These are phyloP conservation scores for Pantherophis vulpinus DNA, from an alignment of 2,797 vertebrate species.

Conservation along the genomic window DNA sequence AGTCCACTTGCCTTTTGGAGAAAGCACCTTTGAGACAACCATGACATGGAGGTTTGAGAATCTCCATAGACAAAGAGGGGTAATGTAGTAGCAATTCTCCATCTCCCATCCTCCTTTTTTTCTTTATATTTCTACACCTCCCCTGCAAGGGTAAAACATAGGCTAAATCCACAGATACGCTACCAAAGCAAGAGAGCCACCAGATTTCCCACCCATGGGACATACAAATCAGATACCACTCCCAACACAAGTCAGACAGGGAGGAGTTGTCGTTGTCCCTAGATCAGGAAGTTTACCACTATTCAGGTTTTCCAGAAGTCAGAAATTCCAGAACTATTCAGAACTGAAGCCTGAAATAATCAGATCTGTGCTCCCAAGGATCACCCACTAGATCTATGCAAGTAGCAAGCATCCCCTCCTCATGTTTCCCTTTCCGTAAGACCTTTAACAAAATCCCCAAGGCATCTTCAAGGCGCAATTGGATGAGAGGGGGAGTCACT, in stretches of 20 bases:
- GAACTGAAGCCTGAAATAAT: not conserved
- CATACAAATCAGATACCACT: not conserved
- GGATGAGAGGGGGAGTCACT: not conserved
- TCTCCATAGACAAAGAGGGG: no score
- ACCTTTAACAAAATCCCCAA: not conserved
- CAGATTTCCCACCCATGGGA: not conserved
- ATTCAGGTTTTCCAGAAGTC: not conserved
- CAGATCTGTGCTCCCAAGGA: not conserved
- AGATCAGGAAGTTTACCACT: not conserved
- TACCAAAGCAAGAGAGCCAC: not conserved
- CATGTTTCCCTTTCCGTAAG: not conserved
- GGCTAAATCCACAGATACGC: not conserved
- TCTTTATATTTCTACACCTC: not conserved
- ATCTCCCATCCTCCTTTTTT: not conserved
- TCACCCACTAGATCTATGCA: not conserved
- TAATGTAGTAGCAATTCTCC: not conserved
- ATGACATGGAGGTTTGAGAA: no score
- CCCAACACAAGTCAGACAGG: not conserved
- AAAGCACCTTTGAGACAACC: no score
- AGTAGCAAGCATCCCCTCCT: not conserved
- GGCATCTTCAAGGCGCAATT: not conserved
- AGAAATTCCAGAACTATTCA: not conserved
- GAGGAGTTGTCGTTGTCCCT: not conserved
- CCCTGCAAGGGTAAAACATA: not conserved
- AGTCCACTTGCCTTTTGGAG: no score